Conservation (phyloP, 2,113 vertebrate species). For the Hemichromis elongatus region DNA sequence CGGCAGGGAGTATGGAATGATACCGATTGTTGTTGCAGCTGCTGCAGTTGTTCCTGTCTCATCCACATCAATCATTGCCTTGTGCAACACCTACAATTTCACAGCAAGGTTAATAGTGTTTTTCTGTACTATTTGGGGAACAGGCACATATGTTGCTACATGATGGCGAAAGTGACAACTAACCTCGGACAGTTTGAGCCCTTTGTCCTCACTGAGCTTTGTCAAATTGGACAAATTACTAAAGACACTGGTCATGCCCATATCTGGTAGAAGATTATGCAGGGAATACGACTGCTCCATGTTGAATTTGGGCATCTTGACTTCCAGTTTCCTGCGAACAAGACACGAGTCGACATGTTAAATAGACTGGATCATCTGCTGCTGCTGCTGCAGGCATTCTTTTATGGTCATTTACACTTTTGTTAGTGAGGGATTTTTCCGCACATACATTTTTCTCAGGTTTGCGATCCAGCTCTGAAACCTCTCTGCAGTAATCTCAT, state of each 20-base stretch:
- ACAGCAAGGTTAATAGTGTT: not conserved
- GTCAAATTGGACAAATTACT: slow-evolving; percentile 75
- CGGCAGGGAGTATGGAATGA: slow-evolving; percentile 78
- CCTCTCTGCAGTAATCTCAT: slow-evolving; percentile 76
- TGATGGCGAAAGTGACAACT: not conserved
- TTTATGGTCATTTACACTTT: not conserved
- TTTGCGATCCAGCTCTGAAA: slow-evolving; percentile 79
- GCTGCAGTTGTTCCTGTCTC: slow-evolving; percentile 82
- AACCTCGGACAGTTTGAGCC: slow-evolving; percentile 81
- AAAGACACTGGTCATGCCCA: slow-evolving; percentile 81
- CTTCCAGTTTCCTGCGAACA: slow-evolving; percentile 78
- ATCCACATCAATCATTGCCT: slow-evolving; percentile 83
- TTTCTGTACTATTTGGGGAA: not conserved
- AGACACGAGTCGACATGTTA: not conserved
- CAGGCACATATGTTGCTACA: not conserved
- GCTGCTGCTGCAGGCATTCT: not conserved
- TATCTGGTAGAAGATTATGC: slow-evolving; percentile 76
- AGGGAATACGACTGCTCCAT: slow-evolving; percentile 83
- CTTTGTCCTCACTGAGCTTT: slow-evolving; percentile 66
- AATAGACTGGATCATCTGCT: not conserved
- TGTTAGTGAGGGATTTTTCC: not conserved
- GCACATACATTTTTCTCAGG: slow-evolving; percentile 64
- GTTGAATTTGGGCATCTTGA: slow-evolving; percentile 87
- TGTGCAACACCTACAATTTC: slow-evolving; percentile 80
- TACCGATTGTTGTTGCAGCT: slow-evolving; percentile 71